Evolutionary conservation across 2,888 invertebrate species (phyloP).

Genomic region (Syrista parreyssii): DNA sequence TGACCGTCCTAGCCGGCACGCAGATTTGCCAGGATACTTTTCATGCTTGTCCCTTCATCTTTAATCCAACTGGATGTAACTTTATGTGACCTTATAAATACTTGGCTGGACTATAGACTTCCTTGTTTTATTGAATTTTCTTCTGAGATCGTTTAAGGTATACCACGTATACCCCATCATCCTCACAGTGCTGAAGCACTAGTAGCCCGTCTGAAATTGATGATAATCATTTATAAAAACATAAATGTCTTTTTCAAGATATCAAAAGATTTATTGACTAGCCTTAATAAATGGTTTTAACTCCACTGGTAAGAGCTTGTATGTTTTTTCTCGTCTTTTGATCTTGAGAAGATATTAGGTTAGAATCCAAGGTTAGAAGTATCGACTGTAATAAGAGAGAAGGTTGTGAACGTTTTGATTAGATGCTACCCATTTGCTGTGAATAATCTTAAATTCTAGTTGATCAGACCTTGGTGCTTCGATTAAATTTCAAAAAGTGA

Average conservation of each 20-base stretch:
- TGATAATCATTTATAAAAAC: neutral
- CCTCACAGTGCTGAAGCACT: neutral
- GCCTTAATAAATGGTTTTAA: neutral
- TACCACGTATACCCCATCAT: neutral
- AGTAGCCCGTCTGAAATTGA: neutral
- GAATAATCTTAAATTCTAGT: neutral
- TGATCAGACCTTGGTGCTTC: neutral
- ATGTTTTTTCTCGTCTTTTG: neutral
- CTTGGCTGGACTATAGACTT: neutral
- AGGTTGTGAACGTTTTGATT: neutral
- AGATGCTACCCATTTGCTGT: neutral
- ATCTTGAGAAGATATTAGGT: neutral
- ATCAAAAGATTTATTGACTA: neutral
- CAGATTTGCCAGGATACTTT: neutral
- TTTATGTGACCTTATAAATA: neutral
- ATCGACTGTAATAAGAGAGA: neutral
- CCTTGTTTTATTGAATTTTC: neutral
- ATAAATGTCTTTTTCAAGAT: neutral
- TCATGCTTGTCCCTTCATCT: neutral
- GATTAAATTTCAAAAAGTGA: neutral
- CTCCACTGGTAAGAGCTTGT: neutral
- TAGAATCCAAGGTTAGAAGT: neutral
- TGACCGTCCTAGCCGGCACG: constrained; percentile 32
- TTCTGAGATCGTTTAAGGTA: neutral
- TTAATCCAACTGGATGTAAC: neutral